Evolutionary conservation across 2,888 invertebrate species (phyloP), one percentile per base, ranked within the genome.

Genomic region (Cheilosia pagana): DNA sequence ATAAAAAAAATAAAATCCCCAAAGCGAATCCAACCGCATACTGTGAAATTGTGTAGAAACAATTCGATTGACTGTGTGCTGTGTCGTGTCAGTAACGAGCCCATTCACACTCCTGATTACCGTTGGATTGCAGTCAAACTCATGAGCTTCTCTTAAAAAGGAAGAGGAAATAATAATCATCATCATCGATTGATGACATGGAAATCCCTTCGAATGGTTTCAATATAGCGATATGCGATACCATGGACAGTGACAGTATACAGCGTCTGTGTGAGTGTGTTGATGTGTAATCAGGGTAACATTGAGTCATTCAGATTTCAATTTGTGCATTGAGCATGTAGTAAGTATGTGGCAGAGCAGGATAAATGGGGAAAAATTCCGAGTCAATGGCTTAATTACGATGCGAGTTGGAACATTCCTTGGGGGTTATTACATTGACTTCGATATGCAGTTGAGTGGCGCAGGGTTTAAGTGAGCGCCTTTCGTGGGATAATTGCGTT

Each of bases 71-170:
- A 48, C 65, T 75, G 35, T 52, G 39, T 59, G 45, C 65, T 57
- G 65, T 65, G 57, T 75, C 25, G 50, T 50, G 25, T n/a, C 65
- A 48, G 75, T 75, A 75, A 75, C 65, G 75, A 57, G 48, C 63
- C 48, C 62, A 63, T 74, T 74, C 74, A 74, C 74, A 74, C 63
- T 57, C 48, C 50, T 45, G 75, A 65, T 75, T 75, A 75, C 65
- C 65, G 35, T 57, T 19, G 16, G 23, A 19, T 53, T 62, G 43
- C 50, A 65, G 16, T 28, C 28, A 28, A 28, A 7, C 63, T 74
- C 55, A 65, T 35, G 63, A 43, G 55, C 41, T 53, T 48, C 48
- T 35, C 23, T 45, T 10, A 2, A 6, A 8, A 16, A 23, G 4
- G 39, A 35, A 45, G 35, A n/a, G 7, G 19, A 59, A 70, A 39